Evolutionary conservation across 2,888 invertebrate species (phyloP), one percentile per base, ranked within the genome.

Genomic region (Tinea trinotella): DNA sequence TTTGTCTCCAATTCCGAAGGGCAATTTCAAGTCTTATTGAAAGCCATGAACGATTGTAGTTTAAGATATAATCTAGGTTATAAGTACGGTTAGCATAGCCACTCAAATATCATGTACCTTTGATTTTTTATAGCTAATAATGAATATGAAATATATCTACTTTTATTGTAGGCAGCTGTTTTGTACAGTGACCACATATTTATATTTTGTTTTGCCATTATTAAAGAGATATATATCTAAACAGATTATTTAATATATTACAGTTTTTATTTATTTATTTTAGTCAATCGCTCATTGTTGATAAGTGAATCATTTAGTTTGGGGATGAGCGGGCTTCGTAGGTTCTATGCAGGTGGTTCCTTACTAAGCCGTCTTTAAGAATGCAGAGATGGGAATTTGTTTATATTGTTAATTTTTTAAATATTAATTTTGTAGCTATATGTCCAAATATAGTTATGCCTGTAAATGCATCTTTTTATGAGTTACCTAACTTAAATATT

Each of bases 31-130:
- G 77, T 82, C 83, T 80, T 76, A 70, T 67, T 70, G 72, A 76
- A 79, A 74, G 78, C 82, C 80, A 83, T 81, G 71, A 79, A 76
- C 75, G 73, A 75, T 72, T 59, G 60, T 83, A 82, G 74, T 60
- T 60, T 84, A 83, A 83, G 83, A 65, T 48, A 18, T 48, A 54
- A 22, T 35, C n/a, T 48, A 15, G 54, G 20, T 66, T 73, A 69
- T 68, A 83, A 81, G 81, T 69, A 70, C 70, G 75, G 68, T 68
- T 71, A 78, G 74, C 60, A 68, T 75, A 76, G 68, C 74, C 65
- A 76, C 67, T 74, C 74, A 67, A 70, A 64, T 68, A 72, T 76
- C 75, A 69, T 83, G 80, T 84, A 82, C 76, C 78, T 81, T 73
- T 69, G 67, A 76, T 74, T 74, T 78, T 70, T 72, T 73, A 65